Conservation (phyloP, 2,888 invertebrate genomes). For the Erebia aethiops region DNA sequence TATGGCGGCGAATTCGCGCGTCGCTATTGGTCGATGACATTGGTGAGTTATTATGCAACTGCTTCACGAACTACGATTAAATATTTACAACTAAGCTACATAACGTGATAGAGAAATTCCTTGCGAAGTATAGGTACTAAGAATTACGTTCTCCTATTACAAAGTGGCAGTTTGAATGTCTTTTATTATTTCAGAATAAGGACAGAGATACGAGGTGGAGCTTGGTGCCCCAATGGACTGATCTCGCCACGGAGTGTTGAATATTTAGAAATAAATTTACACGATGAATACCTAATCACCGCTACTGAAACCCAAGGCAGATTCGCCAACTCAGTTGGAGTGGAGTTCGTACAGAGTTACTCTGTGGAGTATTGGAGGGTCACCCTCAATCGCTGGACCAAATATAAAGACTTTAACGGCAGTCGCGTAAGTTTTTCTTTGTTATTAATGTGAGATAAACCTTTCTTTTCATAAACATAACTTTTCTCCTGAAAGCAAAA, state of each 20-base stretch:
- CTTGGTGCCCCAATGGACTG: constrained; percentile 95
- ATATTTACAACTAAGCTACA: no score
- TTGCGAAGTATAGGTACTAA: no score
- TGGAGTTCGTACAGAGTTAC: constrained; percentile 93
- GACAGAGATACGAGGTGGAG: constrained; percentile 93
- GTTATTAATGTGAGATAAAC: constrained; percentile 2
- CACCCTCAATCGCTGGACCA: constrained; percentile 87
- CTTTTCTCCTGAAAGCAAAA: constrained; percentile 16
- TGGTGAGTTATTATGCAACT: no score
- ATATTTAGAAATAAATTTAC: constrained; percentile 91
- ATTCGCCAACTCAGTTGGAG: constrained; percentile 95
- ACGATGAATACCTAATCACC: constrained; percentile 89
- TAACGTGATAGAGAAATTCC: no score
- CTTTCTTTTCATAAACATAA: constrained; percentile 28
- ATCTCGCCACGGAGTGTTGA: constrained; percentile 90
- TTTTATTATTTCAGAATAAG: constrained; percentile 85
- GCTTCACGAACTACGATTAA: no score
- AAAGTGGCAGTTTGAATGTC: constrained; percentile 1
- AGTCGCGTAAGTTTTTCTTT: constrained; percentile 84
- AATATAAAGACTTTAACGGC: constrained; percentile 90
- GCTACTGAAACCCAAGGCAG: constrained; percentile 95
- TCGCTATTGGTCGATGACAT: no score
- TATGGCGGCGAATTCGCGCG: no score
- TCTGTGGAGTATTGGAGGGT: constrained; percentile 91
- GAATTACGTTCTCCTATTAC: background rate